Conservation (phyloP, 2,888 invertebrate genomes). For the Teinopalpus imperialis region DNA sequence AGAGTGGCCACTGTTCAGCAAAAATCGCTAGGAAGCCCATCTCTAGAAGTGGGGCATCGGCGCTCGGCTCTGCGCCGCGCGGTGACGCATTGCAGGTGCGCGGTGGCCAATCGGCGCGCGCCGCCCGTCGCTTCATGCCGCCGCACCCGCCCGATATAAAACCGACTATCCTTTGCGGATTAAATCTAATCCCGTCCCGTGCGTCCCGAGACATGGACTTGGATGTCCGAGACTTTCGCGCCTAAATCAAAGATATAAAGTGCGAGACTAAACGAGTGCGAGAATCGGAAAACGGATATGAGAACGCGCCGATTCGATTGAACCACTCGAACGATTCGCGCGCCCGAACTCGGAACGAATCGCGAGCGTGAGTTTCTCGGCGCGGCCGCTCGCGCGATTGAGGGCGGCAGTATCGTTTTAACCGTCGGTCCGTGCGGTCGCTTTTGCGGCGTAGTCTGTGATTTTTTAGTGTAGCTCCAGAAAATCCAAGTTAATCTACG, state of each 20-base stretch:
- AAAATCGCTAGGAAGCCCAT: slow-evolving; percentile 21
- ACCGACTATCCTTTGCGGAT: slow-evolving; percentile 83
- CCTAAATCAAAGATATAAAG: slow-evolving; percentile 51
- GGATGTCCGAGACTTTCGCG: slow-evolving; percentile 59
- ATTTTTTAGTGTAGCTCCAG: slow-evolving; percentile 82
- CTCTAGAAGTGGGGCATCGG: slow-evolving; percentile 55
- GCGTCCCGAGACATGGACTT: slow-evolving; percentile 80
- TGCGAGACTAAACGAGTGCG: slow-evolving; percentile 41
- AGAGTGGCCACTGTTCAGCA: slow-evolving; percentile 38
- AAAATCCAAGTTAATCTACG: slow-evolving; percentile 83
- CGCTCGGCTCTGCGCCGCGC: slow-evolving; percentile 48
- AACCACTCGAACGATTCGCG: slow-evolving; percentile 73
- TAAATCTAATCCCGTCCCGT: slow-evolving; percentile 83
- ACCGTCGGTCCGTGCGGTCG: slow-evolving; percentile 80
- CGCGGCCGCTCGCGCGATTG: slow-evolving; percentile 77
- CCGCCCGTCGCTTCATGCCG: slow-evolving; percentile 87
- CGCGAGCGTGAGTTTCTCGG: slow-evolving; percentile 73
- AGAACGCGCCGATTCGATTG: slow-evolving; percentile 70
- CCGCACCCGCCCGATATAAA: slow-evolving; percentile 87
- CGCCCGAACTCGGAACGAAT: slow-evolving; percentile 64
- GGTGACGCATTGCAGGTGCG: slow-evolving; percentile 94
- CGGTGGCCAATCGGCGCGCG: slow-evolving; percentile 89
- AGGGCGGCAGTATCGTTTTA: slow-evolving; percentile 83
- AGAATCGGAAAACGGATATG: slow-evolving; percentile 66
- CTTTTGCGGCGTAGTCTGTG: slow-evolving; percentile 81